Base-by-base conservation (phyloP, 2,888 invertebrate species). In the Frankliniella intonsa region DNA sequence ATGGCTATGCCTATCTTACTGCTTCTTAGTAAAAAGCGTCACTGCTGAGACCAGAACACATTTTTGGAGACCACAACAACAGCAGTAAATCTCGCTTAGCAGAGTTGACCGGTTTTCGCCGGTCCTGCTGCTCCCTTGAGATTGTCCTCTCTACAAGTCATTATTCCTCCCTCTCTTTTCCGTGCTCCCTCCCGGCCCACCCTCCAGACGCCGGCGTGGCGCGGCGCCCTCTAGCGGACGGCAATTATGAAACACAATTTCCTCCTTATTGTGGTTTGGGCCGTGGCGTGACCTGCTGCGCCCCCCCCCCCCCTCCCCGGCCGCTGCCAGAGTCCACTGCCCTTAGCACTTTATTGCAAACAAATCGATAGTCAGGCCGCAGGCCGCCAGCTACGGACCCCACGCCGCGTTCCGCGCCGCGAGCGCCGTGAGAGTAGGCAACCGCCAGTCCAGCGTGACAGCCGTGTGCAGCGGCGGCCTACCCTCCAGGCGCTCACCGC, bases 231-330 rank as follows among this genome's bases (percentile, higher is more conserved):
- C 55, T 8, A 55, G 14, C 55, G 55, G 17, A 55, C 55, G 14
- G 55, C 55, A 55, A 55, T 55, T 55, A 55, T 55, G 55, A 14
- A 55, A 55, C 55, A 55, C 69, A 83, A 83, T 80, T 80, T 0
- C 76, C 76, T 25, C 49, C 51, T 69, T 65, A 27, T 80, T 76
- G 55, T 51, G 69, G 38, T 19, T 1, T 5, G 81, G 55, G 69
- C 19, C 50, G 50, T 22, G 10, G 22, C 79, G 51, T 69, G 79
- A 81, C 50, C 50, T 19, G n/a, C 51, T 3, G 14, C 55, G 14
- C 17, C 14, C 55, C 55, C 11, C 55, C 55, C 17, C 0, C 55
- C 19, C 55, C 14, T 3, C 69, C 25, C 69, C 22, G 22, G 38
- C 38, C 38, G 38, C 38, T 38, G 3, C 38, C 38, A 38, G 38